Evolutionary conservation across 2,113 vertebrate species (phyloP).

Genomic region (Corynorhinus townsendii): DNA sequence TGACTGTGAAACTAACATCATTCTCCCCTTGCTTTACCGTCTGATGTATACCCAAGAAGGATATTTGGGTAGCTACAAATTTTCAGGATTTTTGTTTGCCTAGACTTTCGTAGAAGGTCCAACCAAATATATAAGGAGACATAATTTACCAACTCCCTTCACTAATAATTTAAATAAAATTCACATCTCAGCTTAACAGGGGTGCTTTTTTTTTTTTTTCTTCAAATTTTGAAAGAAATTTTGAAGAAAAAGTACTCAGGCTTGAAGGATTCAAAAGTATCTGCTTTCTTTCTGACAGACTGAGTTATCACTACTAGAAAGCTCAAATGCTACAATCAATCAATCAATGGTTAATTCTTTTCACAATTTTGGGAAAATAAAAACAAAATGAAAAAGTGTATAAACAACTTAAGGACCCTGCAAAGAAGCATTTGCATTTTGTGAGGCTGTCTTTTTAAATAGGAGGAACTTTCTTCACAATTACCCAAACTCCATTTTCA

Average conservation of each 20-base stretch:
- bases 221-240: neutral
- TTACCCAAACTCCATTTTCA: slow-evolving; percentile 57
- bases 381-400: neutral
- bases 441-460: slow-evolving; percentile 34
- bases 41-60: neutral
- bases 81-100: neutral
- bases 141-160: neutral
- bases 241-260: too few species aligned
- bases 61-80: neutral
- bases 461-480: slow-evolving; percentile 45
- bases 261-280: neutral
- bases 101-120: neutral
- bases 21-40: neutral
- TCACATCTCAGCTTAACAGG: neutral
- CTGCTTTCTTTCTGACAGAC: neutral
- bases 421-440: neutral
- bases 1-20: neutral
- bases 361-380: neutral
- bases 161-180: neutral
- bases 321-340: neutral
- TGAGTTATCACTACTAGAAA: neutral
- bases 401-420: neutral
- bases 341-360: neutral
- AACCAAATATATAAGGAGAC: neutral
- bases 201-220: neutral